Base-by-base conservation (phyloP, 2,888 invertebrate species). In the Actias luna region DNA sequence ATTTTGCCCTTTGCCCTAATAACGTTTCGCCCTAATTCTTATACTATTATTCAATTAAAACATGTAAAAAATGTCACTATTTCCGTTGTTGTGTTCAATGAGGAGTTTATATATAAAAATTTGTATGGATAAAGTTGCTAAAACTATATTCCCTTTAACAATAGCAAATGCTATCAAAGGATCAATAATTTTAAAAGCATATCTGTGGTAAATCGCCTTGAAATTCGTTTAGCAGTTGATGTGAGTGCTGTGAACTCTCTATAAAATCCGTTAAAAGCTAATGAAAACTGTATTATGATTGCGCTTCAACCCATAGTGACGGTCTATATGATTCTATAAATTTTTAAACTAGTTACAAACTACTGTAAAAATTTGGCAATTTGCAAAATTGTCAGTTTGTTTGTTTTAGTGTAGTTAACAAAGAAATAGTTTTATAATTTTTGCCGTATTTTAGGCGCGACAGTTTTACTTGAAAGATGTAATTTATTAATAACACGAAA, bases 181-280 rank as follows among this genome's bases (percentile, higher is more conserved):
- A 71, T 73, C 70, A 76, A 79, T 78, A 75, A 73, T 67, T 70
- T 65, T 74, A 72, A 78, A 74, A 77, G 74, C 74, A 29, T 65
- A 63, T 36, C 46, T 67, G 64, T 46, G 35, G 60, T 61, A 58
- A 59, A 70, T 69, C 63, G 65, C 65, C 63, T 60, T 59, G 59
- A 63, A 68, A 73, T 70, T 68, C 66, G 66, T 73, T 73, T 71
- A 69, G 65, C 75, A 68, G 79, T 81, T 77, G 76, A 73, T 71
- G 75, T 74, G 73, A 76, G 73, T 76, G 73, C 72, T 72, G 75
- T 78, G 78, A 79, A 77, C 74, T 76, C 76, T 75, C 70, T 73
- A 70, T 79, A 78, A 79, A 78, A 79, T 82, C 77, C 76, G 77
- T 76, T 78, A 77, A 73, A 77, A 73, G 78, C 75, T 83, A 74